Conservation (phyloP, 2,797 vertebrate genomes). For the Cyprinodon diabolis region DNA sequence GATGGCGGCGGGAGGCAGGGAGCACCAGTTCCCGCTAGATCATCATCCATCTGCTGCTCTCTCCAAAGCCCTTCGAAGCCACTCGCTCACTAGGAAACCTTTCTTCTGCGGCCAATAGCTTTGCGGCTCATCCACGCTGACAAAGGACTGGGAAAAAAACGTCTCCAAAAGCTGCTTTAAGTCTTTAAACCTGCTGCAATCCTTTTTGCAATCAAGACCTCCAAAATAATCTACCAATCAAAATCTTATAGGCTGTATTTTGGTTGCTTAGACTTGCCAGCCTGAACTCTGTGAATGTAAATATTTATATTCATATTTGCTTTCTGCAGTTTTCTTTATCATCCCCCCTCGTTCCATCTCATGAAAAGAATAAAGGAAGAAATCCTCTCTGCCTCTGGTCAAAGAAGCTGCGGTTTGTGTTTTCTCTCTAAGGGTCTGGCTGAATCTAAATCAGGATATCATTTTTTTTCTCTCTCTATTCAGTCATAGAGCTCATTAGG, state of each 20-base stretch:
- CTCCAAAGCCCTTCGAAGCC: constrained; percentile 62
- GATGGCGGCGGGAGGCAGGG: constrained; percentile 75
- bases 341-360: constrained; percentile 8
- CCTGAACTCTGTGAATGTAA: neutral
- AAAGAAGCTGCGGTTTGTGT: constrained; percentile 43
- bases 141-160: constrained; percentile 48
- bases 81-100: constrained; percentile 75
- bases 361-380: constrained; percentile 32
- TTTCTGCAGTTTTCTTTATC: constrained; percentile 8
- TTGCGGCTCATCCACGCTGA: constrained; percentile 63
- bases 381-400: constrained; percentile 25
- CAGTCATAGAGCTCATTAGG: constrained; percentile 60
- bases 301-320: constrained; percentile 13
- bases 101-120: constrained; percentile 71
- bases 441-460: constrained; percentile 47
- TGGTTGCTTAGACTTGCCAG: constrained; percentile 6
- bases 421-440: constrained; percentile 46
- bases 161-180: constrained; percentile 61
- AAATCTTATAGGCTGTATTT: constrained; percentile 5
- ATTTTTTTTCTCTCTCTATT: constrained; percentile 36
- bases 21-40: constrained; percentile 73
- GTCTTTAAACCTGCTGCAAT: constrained; percentile 30
- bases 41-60: constrained; percentile 80
- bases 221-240: constrained; percentile 32
- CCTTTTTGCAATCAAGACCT: constrained; percentile 41